These are phyloP conservation scores for Anser brachyrhynchus DNA, from an alignment of 2,113 vertebrate genomes.

Conservation along the genomic window DNA sequence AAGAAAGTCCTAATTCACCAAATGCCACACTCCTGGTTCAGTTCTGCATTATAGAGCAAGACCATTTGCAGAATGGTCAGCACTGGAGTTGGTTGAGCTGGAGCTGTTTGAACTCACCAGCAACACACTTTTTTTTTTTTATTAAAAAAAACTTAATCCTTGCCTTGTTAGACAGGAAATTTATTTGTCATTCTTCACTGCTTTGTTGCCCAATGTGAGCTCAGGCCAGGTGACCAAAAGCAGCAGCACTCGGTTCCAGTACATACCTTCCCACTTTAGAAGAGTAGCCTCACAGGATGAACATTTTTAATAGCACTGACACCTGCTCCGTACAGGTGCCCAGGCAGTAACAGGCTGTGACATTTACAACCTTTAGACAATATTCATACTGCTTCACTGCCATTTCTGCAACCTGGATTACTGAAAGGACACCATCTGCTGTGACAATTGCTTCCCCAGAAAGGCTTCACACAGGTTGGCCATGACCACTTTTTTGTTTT, in stretches of 20 bases:
- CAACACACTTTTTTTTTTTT: not conserved
- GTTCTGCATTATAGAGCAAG: not conserved
- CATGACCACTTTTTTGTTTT: not conserved
- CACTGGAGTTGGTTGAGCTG: fast-evolving
- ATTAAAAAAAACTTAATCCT: not conserved
- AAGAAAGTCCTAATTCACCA: not conserved
- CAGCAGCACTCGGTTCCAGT: not conserved
- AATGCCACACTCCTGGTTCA: not conserved
- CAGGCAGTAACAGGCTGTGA: conserved; percentile 38
- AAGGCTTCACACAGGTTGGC: not conserved
- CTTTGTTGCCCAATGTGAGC: not conserved
- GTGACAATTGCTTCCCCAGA: conserved; percentile 40
- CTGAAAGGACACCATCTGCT: conserved; percentile 66
- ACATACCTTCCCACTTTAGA: not conserved
- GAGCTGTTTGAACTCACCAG: not conserved
- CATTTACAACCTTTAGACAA: conserved; percentile 68
- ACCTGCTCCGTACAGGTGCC: conserved; percentile 41
- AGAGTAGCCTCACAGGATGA: not conserved
- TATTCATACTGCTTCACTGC: conserved; percentile 33
- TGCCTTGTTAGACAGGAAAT: not conserved
- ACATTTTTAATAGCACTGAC: not conserved
- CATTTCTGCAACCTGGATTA: conserved; percentile 8
- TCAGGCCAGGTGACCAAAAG: not conserved
- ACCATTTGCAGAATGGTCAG: not conserved
- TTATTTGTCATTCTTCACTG: not conserved